Evolutionary conservation across 2,113 vertebrate species (phyloP), one percentile per base, ranked within the genome.

Genomic region (Mormyrus lacerda): DNA sequence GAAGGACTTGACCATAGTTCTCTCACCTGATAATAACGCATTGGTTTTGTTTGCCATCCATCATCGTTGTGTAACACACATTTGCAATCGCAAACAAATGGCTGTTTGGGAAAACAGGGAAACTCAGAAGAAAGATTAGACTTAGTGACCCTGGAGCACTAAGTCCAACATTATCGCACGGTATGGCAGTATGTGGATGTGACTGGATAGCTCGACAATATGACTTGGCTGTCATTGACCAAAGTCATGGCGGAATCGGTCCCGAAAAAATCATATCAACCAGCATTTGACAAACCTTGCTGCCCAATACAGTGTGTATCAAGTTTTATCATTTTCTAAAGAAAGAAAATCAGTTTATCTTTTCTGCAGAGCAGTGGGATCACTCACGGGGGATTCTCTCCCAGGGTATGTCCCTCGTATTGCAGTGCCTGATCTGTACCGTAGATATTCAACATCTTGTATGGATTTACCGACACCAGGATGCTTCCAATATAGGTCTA

Each of bases 31-130:
- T 97, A 89, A 99, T 92, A 94, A 99, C 97, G 93, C 98, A 99
- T 94, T 99, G 98, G 94, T 98, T 98, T 95, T 97, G 96, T 97
- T 98, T 98, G 97, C 96, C 97, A 96, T 99, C 98, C 91, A 98
- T 97, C 97, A 99, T 97, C 95, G 97, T 98, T 91, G 96, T 97
- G 92, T 98, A 98, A 92, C 98, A 96, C 8, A 97, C 93, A 79
- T 98, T 99, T 39, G 96, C 97, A 89, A 99, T 97, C 86, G 98
- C 98, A 94, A 99, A 99, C 91, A 99, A 97, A 92, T 99, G 98
- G 91, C 98, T 99, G 93, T 4, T 91, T 55, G 53, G 19, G 91
- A 85, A 93, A 48, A 90, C 27, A 69, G 61, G 27, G 55, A 44
- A 79, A 45, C 42, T 58, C 24, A 35, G 50, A 87, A 79, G 44